phyloP scores from a whole-genome alignment of 37 sponge, comb jelly and placozoan species.

The Ianthella basta region DNA sequence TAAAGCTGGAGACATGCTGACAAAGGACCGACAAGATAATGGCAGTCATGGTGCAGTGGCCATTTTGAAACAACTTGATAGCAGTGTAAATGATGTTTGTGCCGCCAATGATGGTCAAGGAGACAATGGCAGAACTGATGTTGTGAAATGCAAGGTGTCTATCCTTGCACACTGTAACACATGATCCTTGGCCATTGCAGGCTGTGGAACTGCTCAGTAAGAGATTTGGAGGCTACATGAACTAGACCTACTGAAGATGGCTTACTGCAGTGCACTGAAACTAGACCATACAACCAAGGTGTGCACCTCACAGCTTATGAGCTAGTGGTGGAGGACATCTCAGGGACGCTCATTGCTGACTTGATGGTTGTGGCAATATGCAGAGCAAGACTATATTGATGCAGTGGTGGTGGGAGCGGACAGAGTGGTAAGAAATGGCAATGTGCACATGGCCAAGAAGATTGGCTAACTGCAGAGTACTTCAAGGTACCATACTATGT shows the following conservation, averaged over 20 bases:
- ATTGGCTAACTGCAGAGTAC: slow-evolving; percentile 75
- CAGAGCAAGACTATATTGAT: slow-evolving; percentile 33
- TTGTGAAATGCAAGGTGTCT: slow-evolving; percentile 4
- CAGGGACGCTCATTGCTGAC: slow-evolving; percentile 73
- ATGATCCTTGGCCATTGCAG: slow-evolving; percentile 75
- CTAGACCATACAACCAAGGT: slow-evolving; percentile 86
- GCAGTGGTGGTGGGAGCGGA: slow-evolving; percentile 86
- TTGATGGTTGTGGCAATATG: slow-evolving; percentile 54
- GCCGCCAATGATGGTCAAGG: slow-evolving; percentile 52
- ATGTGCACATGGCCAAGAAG: slow-evolving; percentile 88
- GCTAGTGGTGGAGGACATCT: slow-evolving; percentile 66
- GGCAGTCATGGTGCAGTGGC: slow-evolving; percentile 63
- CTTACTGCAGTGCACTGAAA: slow-evolving; percentile 87
- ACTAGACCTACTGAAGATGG: slow-evolving; percentile 41
- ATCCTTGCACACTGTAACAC: slow-evolving; percentile 88
- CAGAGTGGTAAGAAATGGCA: slow-evolving; percentile 73
- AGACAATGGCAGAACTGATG: slow-evolving; percentile 10
- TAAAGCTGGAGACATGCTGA: slow-evolving; percentile 61
- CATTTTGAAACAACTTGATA: too few relatives aligned
- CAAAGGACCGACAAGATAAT: slow-evolving; percentile 53
- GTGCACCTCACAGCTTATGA: slow-evolving; percentile 82
- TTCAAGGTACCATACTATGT: slow-evolving; percentile 72
- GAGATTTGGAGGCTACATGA: slow-evolving; percentile 63
- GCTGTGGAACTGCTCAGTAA: slow-evolving; percentile 83
- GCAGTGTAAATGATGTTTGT: too few relatives aligned